Base-by-base conservation (phyloP, 2,888 invertebrate genomes). In the Chymomyza fuscimana region DNA sequence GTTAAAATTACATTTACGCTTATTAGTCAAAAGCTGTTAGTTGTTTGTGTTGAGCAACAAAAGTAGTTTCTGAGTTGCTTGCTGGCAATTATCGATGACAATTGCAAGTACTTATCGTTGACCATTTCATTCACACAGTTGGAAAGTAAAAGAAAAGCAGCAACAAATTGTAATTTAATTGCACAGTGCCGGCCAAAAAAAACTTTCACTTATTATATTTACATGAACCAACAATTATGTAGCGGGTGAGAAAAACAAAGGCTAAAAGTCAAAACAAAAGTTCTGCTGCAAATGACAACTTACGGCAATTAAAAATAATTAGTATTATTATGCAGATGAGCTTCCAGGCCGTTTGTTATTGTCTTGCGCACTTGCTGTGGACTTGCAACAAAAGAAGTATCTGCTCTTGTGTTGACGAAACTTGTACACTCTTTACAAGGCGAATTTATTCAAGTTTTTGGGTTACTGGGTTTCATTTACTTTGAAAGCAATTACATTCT, bases 271-370 rank as follows among this genome's bases (percentile, higher is more conserved):
- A 46, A 46, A 46, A 10, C 10, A 46, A 46, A 12, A 12, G 40
- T 46, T 46, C 29, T 72, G 65, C 72, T 71, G 71, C 70, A 76
- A 83, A 83, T 77, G 87, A 78, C 87, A 82, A 72, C 76, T 67
- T 70, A 70, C 64, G 22, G 79, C 80, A 86, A 88, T 86, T 86
- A 86, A 88, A 86, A 82, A 82, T 86, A 88, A 86, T 86, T 86
- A 79, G 72, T 77, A 80, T 84, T 83, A 88, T 81, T 87, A 86
- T 87, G 86, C 83, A 84, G 81, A 87, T 82, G 81, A 83, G 84
- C 66, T 73, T 75, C 76, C 85, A 65, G 54, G 63, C 40, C 22
- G 72, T 59, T 56, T 15, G 51, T 16, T 51, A 10, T 51, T 16
- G 15, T n/a, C 5, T 1, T 7, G 40, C 40, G 12, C 40, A 46